Base-by-base conservation (phyloP, 2,113 vertebrate genomes). In the Vidua chalybeata region DNA sequence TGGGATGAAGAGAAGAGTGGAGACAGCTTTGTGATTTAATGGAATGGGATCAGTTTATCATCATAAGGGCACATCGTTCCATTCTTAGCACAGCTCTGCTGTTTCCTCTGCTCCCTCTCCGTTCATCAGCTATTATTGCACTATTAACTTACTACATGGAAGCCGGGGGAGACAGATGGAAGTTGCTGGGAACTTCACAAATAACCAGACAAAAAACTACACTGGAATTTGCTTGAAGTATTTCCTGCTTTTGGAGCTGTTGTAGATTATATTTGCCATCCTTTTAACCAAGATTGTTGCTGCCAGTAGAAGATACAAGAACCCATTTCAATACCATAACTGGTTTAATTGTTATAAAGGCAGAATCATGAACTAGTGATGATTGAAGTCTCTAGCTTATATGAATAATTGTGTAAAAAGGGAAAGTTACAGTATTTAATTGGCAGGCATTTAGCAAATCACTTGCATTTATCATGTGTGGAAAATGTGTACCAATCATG, bases 11-110 rank as follows among this genome's bases (percentile, higher is more conserved):
- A 94, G 89, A 89, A 85, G 92, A 93, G 93, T 92, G 83, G 95
- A 97, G 97, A 97, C 95, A 97, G 97, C 91, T 94, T 96, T 94
- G 96, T 97, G 96, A 96, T 97, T 98, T 98, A 97, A 96, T 97
- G 96, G 97, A 95, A 97, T 97, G 95, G 96, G 94, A 96, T 96
- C 76, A 27, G 89, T 95, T 97, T 97, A 96, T 97, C 97, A 97
- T 93, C 26, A 17, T 92, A 96, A 97, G 97, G 97, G 97, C 91
- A 88, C 88, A 95, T 96, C 73, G 9, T 95, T 94, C 90, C 90
- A 55, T 90, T 94, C 85, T 82, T 59, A 94, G 84, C 89, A 84
- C 84, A 92, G 75, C 93, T 87, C 69, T 41, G 69, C 91, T 84
- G 87, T 67, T 68, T 63, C 74, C 64, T 89, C 75, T 54, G 62